Percentiles rank a stretch among this genome's conserved stretches.
These are phyloP conservation scores for Folsomia manolachei DNA, from an alignment of 2,888 invertebrate genomes.

Conservation along the genomic window DNA sequence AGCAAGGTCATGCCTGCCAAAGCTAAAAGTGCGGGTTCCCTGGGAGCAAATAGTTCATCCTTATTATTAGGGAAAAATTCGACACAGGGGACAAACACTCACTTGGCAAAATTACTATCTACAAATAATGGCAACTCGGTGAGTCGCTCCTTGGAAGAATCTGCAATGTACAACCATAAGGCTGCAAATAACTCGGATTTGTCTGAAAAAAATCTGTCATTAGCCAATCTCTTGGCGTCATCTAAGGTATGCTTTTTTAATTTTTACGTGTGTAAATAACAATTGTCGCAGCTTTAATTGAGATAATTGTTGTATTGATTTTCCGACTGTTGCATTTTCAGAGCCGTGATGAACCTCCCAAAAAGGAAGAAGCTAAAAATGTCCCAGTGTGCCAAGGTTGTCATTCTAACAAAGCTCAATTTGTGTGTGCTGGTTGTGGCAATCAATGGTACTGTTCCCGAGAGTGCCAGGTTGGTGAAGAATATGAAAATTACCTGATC, in stretches of 20 bases:
- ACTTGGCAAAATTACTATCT: conserved; percentile 47
- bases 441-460: conserved; percentile 94
- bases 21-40: conserved; percentile 11
- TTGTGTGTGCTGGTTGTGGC: conserved; percentile 84
- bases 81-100: conserved; percentile 28
- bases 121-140: conserved; percentile 32
- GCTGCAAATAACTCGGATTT: conserved; percentile 17
- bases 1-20: conserved; percentile 11
- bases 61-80: conserved; percentile 7
- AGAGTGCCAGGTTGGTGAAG: conserved; percentile 82
- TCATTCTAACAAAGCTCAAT: conserved; percentile 74
- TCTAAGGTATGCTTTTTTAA: conserved; percentile 54
- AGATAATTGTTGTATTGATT: too few relatives aligned
- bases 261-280: background rate
- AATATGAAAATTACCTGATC: background rate
- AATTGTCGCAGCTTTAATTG: too few relatives aligned
- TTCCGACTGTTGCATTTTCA: too few relatives aligned
- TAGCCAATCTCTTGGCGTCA: conserved; percentile 58
- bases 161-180: conserved; percentile 4
- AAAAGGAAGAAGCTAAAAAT: conserved; percentile 52
- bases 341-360: conserved; percentile 40
- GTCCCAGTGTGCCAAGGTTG: conserved; percentile 76
- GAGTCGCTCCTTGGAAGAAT: background rate
- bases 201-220: conserved; percentile 53
- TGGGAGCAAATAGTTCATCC: conserved; percentile 19